Base-by-base conservation (phyloP, 2,888 invertebrate species). In the Euspilapteryx auroguttella region DNA sequence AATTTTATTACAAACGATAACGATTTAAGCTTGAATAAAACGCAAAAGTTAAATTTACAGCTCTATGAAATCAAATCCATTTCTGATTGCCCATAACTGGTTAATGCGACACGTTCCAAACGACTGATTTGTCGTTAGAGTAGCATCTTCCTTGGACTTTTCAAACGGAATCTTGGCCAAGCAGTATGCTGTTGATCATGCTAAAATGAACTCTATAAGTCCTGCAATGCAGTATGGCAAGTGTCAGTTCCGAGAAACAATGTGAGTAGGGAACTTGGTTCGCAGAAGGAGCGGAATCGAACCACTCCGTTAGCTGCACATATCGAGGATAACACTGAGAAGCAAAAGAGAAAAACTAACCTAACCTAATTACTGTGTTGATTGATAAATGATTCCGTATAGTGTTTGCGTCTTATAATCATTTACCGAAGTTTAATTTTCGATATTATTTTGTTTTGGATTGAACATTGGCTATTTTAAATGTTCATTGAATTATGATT, bases 241-340 rank as follows among this genome's bases (percentile, higher is more conserved):
- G 61, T 55, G 45, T 52, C 48, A 49, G 44, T 73, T 75, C 73
- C 44, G 22, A 71, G 71, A 75, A 73, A 69, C 71, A 73, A 75
- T 66, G 54, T 50, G 49, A 48, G 47, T 42, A 12, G 27, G 10
- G 24, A 12, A n/a, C 14, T n/a, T 14, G 26, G 45, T 71, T 71
- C 71, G 59, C 50, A 55, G 66, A 73, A 71, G 53, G 64, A 66
- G 62, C 66, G 65, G 66, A 55, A 49, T 47, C 47, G 41, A 28
- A 32, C 32, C 14, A 30, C 15, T 10, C 21, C 28, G 12, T 20
- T 44, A 37, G n/a, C 40, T 39, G 33, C 44, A 41, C 40, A 49
- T 45, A 49, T 52, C 49, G 57, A 55, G 55, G 55, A 55, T 53
- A 39, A 48, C 46, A 61, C 66, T 69, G 63, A 66, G 64, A 62